These are phyloP conservation scores for Sarcophaga carnaria DNA, from an alignment of 2,888 invertebrate species.

Conservation along the genomic window DNA sequence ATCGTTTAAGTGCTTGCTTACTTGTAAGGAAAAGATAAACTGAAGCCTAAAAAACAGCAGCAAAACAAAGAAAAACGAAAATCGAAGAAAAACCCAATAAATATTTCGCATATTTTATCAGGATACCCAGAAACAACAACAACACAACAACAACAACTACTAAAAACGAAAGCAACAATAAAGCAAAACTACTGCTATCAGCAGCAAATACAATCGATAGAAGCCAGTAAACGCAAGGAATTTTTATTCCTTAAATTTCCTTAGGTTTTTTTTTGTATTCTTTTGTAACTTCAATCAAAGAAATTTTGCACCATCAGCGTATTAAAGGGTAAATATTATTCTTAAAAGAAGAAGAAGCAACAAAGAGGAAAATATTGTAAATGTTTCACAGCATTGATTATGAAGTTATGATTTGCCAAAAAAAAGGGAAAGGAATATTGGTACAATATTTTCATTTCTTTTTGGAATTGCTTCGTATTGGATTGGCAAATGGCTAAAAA, in stretches of 20 bases:
- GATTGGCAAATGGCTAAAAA: background rate
- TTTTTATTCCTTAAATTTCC: background rate
- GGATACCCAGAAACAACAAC: constrained; percentile 39
- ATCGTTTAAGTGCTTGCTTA: background rate
- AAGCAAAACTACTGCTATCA: background rate
- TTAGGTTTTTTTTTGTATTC: too few relatives aligned
- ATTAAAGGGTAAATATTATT: constrained; percentile 57
- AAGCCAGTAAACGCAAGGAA: constrained; percentile 14
- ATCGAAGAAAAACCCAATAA: constrained; percentile 8
- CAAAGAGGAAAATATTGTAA: background rate
- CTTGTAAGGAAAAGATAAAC: background rate
- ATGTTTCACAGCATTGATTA: background rate
- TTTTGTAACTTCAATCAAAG: constrained; percentile 38
- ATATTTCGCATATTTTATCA: constrained; percentile 53
- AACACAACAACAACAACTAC: background rate
- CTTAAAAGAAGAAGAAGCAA: background rate
- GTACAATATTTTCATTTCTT: too few relatives aligned
- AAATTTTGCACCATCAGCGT: constrained; percentile 54
- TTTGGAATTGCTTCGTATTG: background rate
- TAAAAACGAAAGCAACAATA: constrained; percentile 10
- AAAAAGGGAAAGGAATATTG: background rate
- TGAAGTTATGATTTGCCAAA: background rate
- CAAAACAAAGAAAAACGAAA: constrained; percentile 11
- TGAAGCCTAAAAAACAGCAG: background rate
- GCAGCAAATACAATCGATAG: background rate